Evolutionary conservation across 2,888 invertebrate genomes (phyloP).

Genomic region (Tiliacea citrago): DNA sequence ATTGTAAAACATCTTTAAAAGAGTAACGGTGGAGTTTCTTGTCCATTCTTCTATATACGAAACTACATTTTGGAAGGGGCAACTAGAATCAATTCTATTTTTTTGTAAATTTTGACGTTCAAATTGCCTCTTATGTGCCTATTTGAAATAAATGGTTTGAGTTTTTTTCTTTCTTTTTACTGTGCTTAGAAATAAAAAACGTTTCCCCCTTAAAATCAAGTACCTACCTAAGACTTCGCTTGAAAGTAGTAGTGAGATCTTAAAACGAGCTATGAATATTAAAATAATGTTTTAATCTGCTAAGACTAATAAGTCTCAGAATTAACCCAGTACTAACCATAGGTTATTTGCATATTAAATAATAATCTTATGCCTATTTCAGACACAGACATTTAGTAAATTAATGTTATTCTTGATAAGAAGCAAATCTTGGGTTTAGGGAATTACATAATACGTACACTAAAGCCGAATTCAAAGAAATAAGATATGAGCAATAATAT

Average conservation of each 20-base stretch:
- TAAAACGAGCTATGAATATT: conserved; percentile 3
- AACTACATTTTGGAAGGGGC: no score
- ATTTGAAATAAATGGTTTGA: no score
- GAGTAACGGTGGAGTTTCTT: no score
- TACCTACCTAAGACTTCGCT: no score
- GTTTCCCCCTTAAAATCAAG: neutral
- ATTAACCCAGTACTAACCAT: conserved; percentile 4
- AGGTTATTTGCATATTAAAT: conserved; percentile 35
- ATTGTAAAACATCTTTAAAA: no score
- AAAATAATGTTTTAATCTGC: conserved; percentile 26
- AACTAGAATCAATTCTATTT: no score
- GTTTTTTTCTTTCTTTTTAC: no score
- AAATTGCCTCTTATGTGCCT: no score
- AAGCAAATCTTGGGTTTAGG: conserved; percentile 13
- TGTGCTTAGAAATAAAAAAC: no score
- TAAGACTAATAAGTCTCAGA: conserved; percentile 29
- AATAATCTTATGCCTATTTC: conserved; percentile 23
- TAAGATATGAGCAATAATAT: neutral
- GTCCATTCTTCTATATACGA: no score
- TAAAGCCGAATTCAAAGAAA: conserved; percentile 9
- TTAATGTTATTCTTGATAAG: conserved; percentile 31
- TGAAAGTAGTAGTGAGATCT: neutral
- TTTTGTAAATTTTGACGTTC: no score
- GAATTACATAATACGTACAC: neutral
- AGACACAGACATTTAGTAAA: conserved; percentile 18